Evolutionary conservation across 2,113 vertebrate species (phyloP).

Genomic region (Petroica traversi): DNA sequence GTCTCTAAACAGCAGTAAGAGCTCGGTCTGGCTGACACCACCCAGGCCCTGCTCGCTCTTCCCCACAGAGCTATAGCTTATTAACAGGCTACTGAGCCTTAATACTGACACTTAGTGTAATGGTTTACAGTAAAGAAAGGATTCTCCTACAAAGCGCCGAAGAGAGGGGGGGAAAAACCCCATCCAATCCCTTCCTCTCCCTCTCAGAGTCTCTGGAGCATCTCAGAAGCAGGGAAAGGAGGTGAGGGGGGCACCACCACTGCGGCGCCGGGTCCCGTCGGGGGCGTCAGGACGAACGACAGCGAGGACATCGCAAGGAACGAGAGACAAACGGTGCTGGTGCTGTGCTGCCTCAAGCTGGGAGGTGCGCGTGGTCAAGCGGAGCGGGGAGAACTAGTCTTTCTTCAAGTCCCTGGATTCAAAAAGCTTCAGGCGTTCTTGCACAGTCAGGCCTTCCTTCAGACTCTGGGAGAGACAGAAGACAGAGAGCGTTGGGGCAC

Average conservation of each 20-base stretch:
- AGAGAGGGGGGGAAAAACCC: not conserved
- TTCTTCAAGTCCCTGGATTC: slow-evolving; percentile 95
- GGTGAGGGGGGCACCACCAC: not conserved
- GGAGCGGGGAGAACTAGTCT: slow-evolving; percentile 79
- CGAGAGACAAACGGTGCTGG: slow-evolving; percentile 53
- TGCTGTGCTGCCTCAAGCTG: slow-evolving; percentile 70
- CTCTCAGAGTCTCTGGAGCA: slow-evolving; percentile 37
- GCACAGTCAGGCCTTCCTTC: slow-evolving; percentile 96
- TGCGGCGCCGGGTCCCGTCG: slow-evolving; percentile 9
- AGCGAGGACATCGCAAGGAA: slow-evolving; percentile 50
- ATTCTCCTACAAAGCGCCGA: slow-evolving; percentile 17
- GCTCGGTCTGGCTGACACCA: slow-evolving; percentile 14
- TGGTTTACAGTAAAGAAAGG: slow-evolving; percentile 45
- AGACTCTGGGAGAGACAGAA: slow-evolving; percentile 84
- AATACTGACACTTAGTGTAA: slow-evolving; percentile 80
- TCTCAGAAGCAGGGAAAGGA: slow-evolving; percentile 47
- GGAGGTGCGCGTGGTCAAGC: slow-evolving; percentile 67
- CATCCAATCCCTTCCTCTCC: slow-evolving; percentile 13
- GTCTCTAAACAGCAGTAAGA: slow-evolving; percentile 49
- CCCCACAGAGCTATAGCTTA: slow-evolving; percentile 76
- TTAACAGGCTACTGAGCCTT: slow-evolving; percentile 76
- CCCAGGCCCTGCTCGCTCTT: slow-evolving; percentile 46
- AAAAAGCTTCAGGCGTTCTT: slow-evolving; percentile 97
- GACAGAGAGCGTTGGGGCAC: not conserved
- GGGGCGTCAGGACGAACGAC: slow-evolving; percentile 45